Evolutionary conservation across 2,113 vertebrate genomes (phyloP), one percentile per base, ranked within the genome.

Genomic region (Apus apus): DNA sequence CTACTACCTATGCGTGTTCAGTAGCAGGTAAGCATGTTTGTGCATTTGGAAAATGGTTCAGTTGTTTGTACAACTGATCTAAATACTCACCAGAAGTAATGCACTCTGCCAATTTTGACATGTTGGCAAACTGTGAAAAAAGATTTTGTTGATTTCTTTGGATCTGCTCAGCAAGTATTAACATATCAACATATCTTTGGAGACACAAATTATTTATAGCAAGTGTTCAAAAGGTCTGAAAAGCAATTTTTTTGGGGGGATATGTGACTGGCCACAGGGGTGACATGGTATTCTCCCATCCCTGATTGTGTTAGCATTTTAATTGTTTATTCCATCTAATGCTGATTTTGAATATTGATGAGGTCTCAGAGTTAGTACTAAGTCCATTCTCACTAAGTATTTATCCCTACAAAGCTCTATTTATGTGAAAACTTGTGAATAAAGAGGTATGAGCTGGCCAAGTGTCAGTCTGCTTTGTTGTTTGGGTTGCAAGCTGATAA

Each of bases 181-280:
- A 56, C 8, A 25, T 45, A 79, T 23, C 48, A 67, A 68, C 15
- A 30, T 74, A 30, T 61, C 29, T 89, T 79, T 61, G 38, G 64
- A 85, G 38, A 71, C 5, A 40, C 72, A 30, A 94, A 90, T 92
- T 82, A 94, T 94, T 92, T 64, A 85, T 75, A 45, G 11, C 13
- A 40, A 87, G 16, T 75, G 38, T 54, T 92, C 72, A 86, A 87
- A 94, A 94, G 54, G 71, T 89, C 71, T 76, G 85, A 85, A 91
- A 94, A 91, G 36, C 61, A 90, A 85, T 95, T 89, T 94, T 87
- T 70, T 89, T 82, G 67, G 76, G 77, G 60, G 36, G 34, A 78
- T 34, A 6, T 72, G 36, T 72, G 76, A 68, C 86, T 79, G 65
- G 89, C n/a, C 64, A 61, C 70, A 51, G 9, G 20, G 40, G 11